These are phyloP conservation scores for Vireo altiloquus DNA, from an alignment of 2,113 vertebrate genomes.

Conservation along the genomic window DNA sequence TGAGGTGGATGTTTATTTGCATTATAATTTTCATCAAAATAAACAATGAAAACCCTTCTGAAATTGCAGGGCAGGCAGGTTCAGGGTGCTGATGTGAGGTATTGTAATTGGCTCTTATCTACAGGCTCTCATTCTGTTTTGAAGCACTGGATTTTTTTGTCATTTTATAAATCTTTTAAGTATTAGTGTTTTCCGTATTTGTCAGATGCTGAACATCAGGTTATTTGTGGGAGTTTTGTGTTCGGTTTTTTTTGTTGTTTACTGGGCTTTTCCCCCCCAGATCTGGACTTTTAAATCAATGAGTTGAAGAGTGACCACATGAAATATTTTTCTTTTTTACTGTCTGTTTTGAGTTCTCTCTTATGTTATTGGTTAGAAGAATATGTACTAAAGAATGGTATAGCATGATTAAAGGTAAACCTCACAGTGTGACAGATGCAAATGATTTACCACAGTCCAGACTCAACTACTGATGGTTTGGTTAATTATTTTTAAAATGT, in stretches of 20 bases:
- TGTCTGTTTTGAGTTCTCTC: not conserved
- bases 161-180: not conserved
- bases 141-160: not conserved
- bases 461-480: not conserved
- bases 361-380: not conserved
- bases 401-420: not conserved
- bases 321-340: not conserved
- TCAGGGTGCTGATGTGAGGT: not conserved
- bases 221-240: not conserved
- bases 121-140: not conserved
- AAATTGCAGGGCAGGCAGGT: not conserved
- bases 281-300: not conserved
- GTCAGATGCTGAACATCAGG: not conserved
- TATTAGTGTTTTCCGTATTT: not conserved
- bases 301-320: not conserved
- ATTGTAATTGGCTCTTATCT: not conserved
- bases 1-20: not conserved
- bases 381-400: not conserved
- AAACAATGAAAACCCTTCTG: not conserved
- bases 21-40: not conserved
- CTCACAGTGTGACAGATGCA: not conserved
- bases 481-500: not conserved
- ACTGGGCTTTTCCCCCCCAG: not conserved
- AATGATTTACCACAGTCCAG: not conserved
- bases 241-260: not conserved